phyloP scores from a whole-genome alignment of 2,113 vertebrate genomes.

The Puffinus mauretanicus region DNA sequence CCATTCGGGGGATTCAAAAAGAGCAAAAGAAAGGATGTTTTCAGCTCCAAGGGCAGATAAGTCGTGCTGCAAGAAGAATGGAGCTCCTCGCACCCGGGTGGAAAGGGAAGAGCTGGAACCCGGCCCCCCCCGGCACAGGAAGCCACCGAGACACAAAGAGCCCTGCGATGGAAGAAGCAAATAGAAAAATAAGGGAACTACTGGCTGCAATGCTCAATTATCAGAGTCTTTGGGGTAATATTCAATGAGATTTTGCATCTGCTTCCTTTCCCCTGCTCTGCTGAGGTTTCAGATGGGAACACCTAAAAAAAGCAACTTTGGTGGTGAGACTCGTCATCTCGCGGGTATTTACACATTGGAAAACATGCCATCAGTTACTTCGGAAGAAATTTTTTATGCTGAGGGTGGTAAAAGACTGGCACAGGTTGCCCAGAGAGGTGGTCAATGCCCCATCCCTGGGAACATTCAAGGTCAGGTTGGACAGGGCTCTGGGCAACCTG shows the following conservation, averaged over 20 bases:
- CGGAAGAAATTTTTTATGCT: neutral
- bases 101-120: slow-evolving; percentile 30
- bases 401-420: neutral
- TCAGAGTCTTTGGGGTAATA: neutral
- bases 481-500: neutral
- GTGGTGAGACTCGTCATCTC: neutral
- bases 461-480: neutral
- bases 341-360: accelerated
- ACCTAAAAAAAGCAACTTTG: neutral
- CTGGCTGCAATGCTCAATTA: neutral
- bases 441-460: neutral
- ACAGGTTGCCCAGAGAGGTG: neutral
- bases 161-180: neutral
- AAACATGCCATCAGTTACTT: neutral
- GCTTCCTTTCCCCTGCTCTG: neutral
- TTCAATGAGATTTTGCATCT: neutral
- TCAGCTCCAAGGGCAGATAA: slow-evolving; percentile 14
- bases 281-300: neutral
- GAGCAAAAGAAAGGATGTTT: slow-evolving; percentile 47
- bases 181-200: slow-evolving; percentile 2
- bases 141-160: slow-evolving; percentile 45
- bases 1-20: neutral
- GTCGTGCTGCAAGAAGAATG: neutral
- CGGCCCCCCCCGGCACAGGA: slow-evolving; percentile 11
- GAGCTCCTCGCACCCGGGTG: neutral